Percentiles rank a stretch among this genome's conserved stretches.
Evolutionary conservation across 2,797 vertebrate genomes (phyloP).

Genomic region (Pseudomugil gertrudae): DNA sequence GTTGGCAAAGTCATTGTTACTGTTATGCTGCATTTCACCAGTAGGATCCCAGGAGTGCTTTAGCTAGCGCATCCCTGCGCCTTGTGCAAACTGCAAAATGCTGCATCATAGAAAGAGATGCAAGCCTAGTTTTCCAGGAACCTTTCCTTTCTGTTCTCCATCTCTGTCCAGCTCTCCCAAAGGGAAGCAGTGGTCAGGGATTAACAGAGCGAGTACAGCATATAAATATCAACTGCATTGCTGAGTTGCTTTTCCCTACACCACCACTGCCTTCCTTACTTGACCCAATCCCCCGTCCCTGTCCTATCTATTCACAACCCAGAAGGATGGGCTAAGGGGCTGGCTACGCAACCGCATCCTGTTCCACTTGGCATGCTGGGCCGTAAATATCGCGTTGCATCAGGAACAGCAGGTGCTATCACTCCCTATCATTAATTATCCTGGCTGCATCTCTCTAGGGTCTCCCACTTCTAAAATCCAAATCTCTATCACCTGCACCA

Average conservation of each 20-base stretch:
- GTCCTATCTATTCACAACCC: conserved; percentile 34
- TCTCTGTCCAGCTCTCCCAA: conserved; percentile 66
- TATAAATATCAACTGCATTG: conserved; percentile 70
- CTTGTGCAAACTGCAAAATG: conserved; percentile 44
- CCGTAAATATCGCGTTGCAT: conserved; percentile 73
- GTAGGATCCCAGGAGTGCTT: conserved; percentile 52
- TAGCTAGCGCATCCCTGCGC: conserved; percentile 30
- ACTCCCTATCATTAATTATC: conserved; percentile 79
- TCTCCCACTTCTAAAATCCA: conserved; percentile 61
- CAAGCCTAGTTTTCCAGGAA: conserved; percentile 54
- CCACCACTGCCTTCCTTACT: conserved; percentile 29
- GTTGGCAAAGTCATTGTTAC: conserved; percentile 60
- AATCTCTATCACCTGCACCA: conserved; percentile 61
- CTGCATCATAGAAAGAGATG: conserved; percentile 40
- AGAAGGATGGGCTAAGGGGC: conserved; percentile 53
- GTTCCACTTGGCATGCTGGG: conserved; percentile 62
- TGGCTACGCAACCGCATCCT: conserved; percentile 49
- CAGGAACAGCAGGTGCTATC: conserved; percentile 78
- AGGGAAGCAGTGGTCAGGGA: conserved; percentile 61
- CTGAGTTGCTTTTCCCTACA: conserved; percentile 62
- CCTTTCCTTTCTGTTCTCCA: conserved; percentile 59
- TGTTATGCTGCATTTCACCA: conserved; percentile 64
- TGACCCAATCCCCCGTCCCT: conserved; percentile 33
- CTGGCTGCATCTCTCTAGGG: conserved; percentile 69
- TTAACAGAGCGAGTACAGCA: conserved; percentile 60